Conservation (phyloP, 2,888 invertebrate genomes). For the Xestia xanthographa region DNA sequence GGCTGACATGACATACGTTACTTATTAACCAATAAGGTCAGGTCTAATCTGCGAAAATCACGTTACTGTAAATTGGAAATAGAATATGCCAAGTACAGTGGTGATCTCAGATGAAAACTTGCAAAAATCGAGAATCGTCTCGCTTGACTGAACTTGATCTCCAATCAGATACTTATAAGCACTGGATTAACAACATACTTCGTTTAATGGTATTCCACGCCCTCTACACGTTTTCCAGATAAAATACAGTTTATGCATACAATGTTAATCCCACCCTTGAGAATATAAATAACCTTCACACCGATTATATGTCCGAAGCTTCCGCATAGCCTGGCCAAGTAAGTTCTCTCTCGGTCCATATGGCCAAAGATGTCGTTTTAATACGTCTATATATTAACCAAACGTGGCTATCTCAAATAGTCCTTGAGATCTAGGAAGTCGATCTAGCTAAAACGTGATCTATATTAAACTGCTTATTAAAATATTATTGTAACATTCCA, state of each 20-base stretch:
- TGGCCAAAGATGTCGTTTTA: slow-evolving; percentile 71
- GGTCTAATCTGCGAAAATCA: slow-evolving; percentile 21
- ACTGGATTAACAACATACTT: slow-evolving; percentile 17
- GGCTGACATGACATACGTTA: slow-evolving; percentile 40
- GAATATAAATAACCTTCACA: slow-evolving; percentile 77
- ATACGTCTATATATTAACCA: slow-evolving; percentile 58
- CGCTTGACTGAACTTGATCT: slow-evolving; percentile 19
- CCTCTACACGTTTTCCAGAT: slow-evolving; percentile 56
- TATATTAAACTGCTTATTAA: slow-evolving; percentile 56
- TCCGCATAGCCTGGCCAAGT: slow-evolving; percentile 73
- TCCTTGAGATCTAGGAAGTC: slow-evolving; percentile 74
- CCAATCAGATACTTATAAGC: slow-evolving; percentile 18
- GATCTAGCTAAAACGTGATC: slow-evolving; percentile 65
- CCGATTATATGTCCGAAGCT: slow-evolving; percentile 74
- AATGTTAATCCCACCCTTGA: slow-evolving; percentile 82
- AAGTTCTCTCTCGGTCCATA: slow-evolving; percentile 67
- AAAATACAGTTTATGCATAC: slow-evolving; percentile 72
- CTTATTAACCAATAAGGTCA: slow-evolving; percentile 24
- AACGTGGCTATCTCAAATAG: slow-evolving; percentile 62
- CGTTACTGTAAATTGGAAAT: slow-evolving; percentile 18
- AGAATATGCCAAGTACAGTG: slow-evolving; percentile 27
- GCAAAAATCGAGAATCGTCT: slow-evolving; percentile 27
- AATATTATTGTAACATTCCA: slow-evolving; percentile 26
- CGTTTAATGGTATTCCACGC: slow-evolving; percentile 23
- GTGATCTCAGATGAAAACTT: slow-evolving; percentile 37